Evolutionary conservation across 1,140 invertebrate species (phyloP).

Genomic region (Papilio dardanus): DNA sequence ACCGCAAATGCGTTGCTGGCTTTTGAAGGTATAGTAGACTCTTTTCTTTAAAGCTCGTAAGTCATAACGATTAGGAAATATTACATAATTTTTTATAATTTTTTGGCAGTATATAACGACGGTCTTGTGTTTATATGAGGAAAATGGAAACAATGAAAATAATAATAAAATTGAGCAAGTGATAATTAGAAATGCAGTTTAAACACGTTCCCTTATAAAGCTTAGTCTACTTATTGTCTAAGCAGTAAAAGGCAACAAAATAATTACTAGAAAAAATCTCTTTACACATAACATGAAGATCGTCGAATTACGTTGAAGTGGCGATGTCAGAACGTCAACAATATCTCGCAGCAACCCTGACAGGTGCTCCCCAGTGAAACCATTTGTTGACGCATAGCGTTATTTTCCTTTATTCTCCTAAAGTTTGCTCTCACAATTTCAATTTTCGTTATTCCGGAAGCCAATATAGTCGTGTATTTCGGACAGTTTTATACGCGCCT

Average conservation of each 20-base stretch:
- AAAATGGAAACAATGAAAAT: too few species aligned
- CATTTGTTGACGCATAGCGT: constrained; percentile 21
- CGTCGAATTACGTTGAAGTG: constrained; percentile 11
- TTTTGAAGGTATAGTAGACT: too few species aligned
- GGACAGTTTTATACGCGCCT: background rate
- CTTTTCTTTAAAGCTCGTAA: too few species aligned
- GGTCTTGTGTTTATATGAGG: too few species aligned
- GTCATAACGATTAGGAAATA: too few species aligned
- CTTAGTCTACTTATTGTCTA: background rate
- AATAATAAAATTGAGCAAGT: too few species aligned
- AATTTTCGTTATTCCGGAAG: constrained; percentile 25
- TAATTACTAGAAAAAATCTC: background rate
- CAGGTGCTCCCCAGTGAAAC: constrained; percentile 20
- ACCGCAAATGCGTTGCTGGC: too few species aligned
- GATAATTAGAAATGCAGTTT: too few species aligned
- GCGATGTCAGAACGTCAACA: background rate
- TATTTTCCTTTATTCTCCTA: constrained; percentile 25
- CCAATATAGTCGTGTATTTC: constrained; percentile 9
- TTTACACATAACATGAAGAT: background rate
- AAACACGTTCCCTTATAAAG: background rate
- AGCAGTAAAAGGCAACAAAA: background rate
- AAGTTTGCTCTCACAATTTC: constrained; percentile 23
- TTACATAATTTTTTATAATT: too few species aligned
- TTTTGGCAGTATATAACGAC: too few species aligned
- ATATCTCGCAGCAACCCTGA: background rate